phyloP scores from a whole-genome alignment of 2,113 vertebrate genomes.

The Cettia cetti region DNA sequence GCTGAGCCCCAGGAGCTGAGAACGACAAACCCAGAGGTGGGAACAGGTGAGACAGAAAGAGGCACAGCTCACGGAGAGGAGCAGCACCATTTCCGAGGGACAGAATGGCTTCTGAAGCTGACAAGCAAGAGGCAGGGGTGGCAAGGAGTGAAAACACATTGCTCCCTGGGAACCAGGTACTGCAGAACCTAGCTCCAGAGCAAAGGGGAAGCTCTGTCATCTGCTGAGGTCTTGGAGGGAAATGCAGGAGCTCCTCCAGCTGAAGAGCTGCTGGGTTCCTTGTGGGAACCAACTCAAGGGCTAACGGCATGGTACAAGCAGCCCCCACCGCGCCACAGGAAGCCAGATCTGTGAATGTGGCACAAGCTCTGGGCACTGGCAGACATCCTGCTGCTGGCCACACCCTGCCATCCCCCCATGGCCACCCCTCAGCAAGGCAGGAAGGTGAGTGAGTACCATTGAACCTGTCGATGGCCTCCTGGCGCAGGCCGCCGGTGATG shows the following conservation, averaged over 20 bases:
- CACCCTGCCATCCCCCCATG: rapidly evolving
- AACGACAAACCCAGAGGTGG: constrained; percentile 47
- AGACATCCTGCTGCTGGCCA: neutral
- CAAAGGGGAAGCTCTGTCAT: neutral
- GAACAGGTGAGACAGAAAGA: neutral
- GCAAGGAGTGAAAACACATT: neutral
- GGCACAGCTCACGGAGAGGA: neutral
- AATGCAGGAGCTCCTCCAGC: neutral
- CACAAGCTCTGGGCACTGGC: neutral
- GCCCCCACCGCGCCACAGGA: rapidly evolving
- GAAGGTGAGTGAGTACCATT: constrained; percentile 76
- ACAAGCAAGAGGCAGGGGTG: neutral
- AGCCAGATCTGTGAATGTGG: rapidly evolving
- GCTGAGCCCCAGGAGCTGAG: constrained; percentile 94
- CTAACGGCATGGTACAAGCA: rapidly evolving
- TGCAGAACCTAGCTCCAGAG: neutral
- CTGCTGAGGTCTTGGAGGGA: neutral
- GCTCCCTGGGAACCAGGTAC: neutral
- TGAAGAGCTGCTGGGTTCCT: neutral
- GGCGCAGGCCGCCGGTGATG: constrained; percentile 91
- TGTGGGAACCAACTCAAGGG: neutral
- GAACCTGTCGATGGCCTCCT: constrained; percentile 97
- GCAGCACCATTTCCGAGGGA: neutral
- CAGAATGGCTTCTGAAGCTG: rapidly evolving
- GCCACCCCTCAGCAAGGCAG: neutral